phyloP scores from a whole-genome alignment of 2,113 vertebrate species.

The Gavia stellata region DNA sequence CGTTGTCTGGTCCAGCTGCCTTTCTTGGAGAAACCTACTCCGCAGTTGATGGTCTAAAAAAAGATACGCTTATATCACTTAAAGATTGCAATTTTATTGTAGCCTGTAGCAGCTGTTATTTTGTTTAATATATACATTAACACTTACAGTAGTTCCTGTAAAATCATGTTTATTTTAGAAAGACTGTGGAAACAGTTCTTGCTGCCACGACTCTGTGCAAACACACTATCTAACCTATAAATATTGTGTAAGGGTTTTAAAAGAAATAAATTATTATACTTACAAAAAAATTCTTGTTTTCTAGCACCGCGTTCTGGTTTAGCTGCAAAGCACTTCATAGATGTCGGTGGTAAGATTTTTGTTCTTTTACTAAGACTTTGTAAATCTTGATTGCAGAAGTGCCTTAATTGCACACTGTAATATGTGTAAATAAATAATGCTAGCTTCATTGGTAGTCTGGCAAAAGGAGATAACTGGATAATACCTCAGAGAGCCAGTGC shows the following conservation, averaged over 20 bases:
- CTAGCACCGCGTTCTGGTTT: conserved; percentile 94
- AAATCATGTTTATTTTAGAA: not conserved
- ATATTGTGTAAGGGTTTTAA: not conserved
- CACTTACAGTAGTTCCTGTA: not conserved
- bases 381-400: not conserved
- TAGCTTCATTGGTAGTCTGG: not conserved
- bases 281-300: not conserved
- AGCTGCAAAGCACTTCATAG: conserved; percentile 93
- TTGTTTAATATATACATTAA: not conserved
- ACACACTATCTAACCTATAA: not conserved
- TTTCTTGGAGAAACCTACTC: not conserved
- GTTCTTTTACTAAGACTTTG: not conserved
- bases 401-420: not conserved
- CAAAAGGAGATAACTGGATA: not conserved
- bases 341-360: conserved; percentile 88
- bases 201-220: not conserved
- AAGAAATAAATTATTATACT: not conserved
- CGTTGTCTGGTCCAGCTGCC: not conserved
- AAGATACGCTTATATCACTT: not conserved
- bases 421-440: not conserved
- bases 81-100: not conserved
- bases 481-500: not conserved
- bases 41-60: not conserved
- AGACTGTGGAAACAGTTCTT: not conserved
- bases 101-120: not conserved